Evolutionary conservation across 2,113 vertebrate genomes (phyloP), one percentile per base, ranked within the genome.

Genomic region (Mirounga angustirostris): DNA sequence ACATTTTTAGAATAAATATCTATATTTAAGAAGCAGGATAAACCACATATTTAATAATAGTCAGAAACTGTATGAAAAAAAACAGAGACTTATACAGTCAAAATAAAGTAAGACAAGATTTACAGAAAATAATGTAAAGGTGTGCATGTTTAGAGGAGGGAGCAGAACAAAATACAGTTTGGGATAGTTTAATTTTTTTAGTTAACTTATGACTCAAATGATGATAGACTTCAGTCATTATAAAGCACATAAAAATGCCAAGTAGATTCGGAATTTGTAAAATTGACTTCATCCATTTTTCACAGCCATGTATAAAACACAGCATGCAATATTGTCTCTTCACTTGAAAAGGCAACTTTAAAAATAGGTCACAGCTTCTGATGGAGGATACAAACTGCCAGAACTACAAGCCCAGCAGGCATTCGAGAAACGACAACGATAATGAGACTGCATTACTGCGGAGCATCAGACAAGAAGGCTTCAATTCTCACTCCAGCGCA

Each of bases 11-110:
- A 15, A 36, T 86, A 95, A 89, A 50, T 33, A 71, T 58, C 85
- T 90, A 87, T 96, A 86, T 26, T 46, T 85, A 94, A 79, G 81
- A 81, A 89, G 89, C 19, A 94, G 78, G 85, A 56, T 76, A 97
- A 94, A 89, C 40, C 71, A 74, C 28, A 26, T 91, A 91, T 69
- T 79, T 95, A 96, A 89, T 85, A 93, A 94, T 58, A 93, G 36
- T 40, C 36, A 40, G 10, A 97, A 96, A 82, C 54, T 95, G 56
- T 33, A 74, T 52, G n/a, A 98, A 98, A 78, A 50, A 95, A 97
- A 4, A 3, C 2, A 89, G 76, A 16, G 61, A 96, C 90, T 97
- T 94, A 61, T n/a, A 85, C 4, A 93, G 7, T 69, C 6, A 97
- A 97, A 96, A 95, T 30, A 13, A 96, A 96, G 86, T 85, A 33